phyloP scores from a whole-genome alignment of 2,797 vertebrate species.

The Fundulus diaphanus region DNA sequence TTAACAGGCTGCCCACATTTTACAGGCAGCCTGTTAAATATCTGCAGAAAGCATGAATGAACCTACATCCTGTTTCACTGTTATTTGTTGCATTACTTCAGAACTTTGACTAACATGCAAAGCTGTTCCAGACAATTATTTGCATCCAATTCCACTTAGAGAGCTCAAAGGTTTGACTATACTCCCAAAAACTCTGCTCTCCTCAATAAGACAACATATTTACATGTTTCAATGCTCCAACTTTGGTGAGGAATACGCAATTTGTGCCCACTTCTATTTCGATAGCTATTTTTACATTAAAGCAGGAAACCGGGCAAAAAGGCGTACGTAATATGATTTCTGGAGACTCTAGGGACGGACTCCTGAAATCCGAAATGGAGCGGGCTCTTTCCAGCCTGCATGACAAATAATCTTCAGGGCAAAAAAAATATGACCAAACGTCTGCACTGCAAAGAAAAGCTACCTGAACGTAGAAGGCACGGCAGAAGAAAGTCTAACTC shows the following conservation, averaged over 20 bases:
- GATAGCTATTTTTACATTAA: not conserved
- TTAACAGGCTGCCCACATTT: not conserved
- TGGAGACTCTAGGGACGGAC: not conserved
- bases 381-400: not conserved
- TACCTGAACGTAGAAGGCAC: not conserved
- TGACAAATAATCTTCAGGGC: not conserved
- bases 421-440: not conserved
- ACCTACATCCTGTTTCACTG: not conserved
- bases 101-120: slow-evolving; percentile 3
- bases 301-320: not conserved
- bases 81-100: not conserved
- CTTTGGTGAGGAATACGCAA: not conserved
- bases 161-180: not conserved
- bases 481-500: not conserved
- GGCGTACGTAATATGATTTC: not conserved
- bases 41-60: not conserved
- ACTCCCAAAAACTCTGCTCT: not conserved
- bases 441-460: slow-evolving; percentile 1
- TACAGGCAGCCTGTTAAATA: too few relatives aligned
- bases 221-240: not conserved
- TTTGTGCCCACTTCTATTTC: not conserved
- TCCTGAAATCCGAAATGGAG: not conserved
- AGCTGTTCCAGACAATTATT: not conserved
- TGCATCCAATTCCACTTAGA: not conserved
- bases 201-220: not conserved